Conservation (phyloP, 2,888 invertebrate genomes). For the Fragum fragum region DNA sequence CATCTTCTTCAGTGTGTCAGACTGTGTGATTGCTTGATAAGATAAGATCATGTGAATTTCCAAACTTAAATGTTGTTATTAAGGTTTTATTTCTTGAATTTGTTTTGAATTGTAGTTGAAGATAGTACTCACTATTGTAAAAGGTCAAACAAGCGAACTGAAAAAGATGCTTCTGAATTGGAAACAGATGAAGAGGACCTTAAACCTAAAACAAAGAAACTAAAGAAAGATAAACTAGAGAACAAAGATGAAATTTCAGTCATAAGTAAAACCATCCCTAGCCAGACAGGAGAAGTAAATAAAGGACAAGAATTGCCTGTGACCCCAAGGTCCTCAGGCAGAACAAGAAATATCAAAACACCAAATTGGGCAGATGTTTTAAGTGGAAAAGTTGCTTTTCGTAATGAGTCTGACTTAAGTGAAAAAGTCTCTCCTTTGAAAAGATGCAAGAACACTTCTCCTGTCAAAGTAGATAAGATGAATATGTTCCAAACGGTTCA, state of each 20-base stretch:
- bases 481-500: background rate
- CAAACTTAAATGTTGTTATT: no score
- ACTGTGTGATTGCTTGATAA: no score
- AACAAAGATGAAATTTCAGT: background rate
- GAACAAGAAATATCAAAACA: constrained; percentile 53
- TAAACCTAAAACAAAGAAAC: background rate
- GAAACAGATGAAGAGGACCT: background rate
- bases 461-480: background rate
- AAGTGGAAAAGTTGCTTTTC: constrained; percentile 50
- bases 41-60: no score
- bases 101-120: background rate
- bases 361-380: constrained; percentile 66
- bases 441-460: background rate
- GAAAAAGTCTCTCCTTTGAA: constrained; percentile 12
- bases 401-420: constrained; percentile 33
- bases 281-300: background rate
- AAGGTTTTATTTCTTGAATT: no score
- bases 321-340: constrained; percentile 22
- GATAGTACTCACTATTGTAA: background rate
- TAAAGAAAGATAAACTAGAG: background rate
- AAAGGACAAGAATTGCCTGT: background rate
- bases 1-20: no score
- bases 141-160: background rate
- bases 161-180: background rate
- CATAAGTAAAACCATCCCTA: background rate